Evolutionary conservation across 64 coral and sea anemone genomes (phyloP), one percentile per base, ranked within the genome.

Genomic region (Montipora sp.): DNA sequence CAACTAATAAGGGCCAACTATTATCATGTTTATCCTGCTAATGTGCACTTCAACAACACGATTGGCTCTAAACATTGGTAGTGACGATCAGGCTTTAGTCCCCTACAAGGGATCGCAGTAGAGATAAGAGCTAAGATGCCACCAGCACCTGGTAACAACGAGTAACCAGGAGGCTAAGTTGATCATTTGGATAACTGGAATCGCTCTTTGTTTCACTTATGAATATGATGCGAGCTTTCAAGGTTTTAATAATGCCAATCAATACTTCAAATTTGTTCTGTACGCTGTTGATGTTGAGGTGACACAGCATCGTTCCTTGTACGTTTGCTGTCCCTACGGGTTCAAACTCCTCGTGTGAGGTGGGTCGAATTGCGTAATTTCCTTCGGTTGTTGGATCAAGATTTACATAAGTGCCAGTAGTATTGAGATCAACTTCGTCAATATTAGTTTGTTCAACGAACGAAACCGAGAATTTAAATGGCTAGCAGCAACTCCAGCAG

Each of bases 121-220:
- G 77, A 80, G 44, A 91, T 70, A 51, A 81, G 79, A 4, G 63
- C 44, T 57, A 87, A 50, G 23, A 88, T 78, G 3, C 87, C 93
- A 12, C 93, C 93, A 49, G 87, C 93, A 60, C 93, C 93, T 77
- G 77, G 86, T 71, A 75, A 83, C 9, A 94, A 20, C 21, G 47
- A 47, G 46, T 81, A 94, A 75, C 79, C 78, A 44, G 10, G 9
- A 94, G 58, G 8, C 63, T 75, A 72, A 94, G 90, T 89, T 90
- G 93, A 75, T 36, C 19, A 53, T 94, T 88, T 14, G 93, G 78
- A 48, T 94, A 90, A 27, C 87, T 81, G 19, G 50, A 75, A 59
- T 94, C 93, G 47, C 84, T 89, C 73, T 94, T 94, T 50, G 93
- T 83, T 84, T 94, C 93, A 18, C 78, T 89, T 15, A 94, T 51